phyloP scores from a whole-genome alignment of 2,797 vertebrate genomes.

The Thripadectes ignobilis region DNA sequence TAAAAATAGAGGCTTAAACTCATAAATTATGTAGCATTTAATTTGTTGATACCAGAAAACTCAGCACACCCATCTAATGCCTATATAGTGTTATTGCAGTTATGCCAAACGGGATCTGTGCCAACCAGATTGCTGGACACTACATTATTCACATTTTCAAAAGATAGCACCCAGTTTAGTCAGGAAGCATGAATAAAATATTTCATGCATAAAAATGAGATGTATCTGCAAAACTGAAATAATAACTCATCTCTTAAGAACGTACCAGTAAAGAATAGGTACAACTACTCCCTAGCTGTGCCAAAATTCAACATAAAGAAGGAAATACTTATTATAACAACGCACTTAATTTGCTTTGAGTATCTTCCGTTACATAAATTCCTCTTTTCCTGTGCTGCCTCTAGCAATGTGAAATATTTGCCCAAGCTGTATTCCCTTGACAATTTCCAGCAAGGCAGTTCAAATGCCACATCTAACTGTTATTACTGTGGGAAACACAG shows the following conservation, averaged over 20 bases:
- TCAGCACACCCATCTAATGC: constrained; percentile 48
- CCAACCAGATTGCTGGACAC: constrained; percentile 54
- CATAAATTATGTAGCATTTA: constrained; percentile 56
- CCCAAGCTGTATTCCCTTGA: not conserved
- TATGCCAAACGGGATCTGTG: constrained; percentile 28
- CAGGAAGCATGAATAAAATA: not conserved
- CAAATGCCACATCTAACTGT: not conserved
- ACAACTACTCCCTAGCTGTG: not conserved
- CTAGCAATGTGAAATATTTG: not conserved
- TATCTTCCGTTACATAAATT: not conserved
- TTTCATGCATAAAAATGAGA: constrained; percentile 29
- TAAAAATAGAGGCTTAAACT: constrained; percentile 39
- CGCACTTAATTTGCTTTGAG: not conserved
- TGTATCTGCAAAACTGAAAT: not conserved
- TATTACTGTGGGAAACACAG: constrained; percentile 16
- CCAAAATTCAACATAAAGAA: not conserved
- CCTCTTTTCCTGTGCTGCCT: not conserved
- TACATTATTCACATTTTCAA: constrained; percentile 15
- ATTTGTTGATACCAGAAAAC: constrained; percentile 54
- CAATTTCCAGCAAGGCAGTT: constrained; percentile 38
- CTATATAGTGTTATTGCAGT: not conserved
- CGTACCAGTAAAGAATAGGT: not conserved
- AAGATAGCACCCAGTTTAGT: not conserved
- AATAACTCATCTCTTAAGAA: not conserved
- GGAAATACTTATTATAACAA: not conserved